Conservation (phyloP, 2,113 vertebrate species). For the Bombycilla garrulus region DNA sequence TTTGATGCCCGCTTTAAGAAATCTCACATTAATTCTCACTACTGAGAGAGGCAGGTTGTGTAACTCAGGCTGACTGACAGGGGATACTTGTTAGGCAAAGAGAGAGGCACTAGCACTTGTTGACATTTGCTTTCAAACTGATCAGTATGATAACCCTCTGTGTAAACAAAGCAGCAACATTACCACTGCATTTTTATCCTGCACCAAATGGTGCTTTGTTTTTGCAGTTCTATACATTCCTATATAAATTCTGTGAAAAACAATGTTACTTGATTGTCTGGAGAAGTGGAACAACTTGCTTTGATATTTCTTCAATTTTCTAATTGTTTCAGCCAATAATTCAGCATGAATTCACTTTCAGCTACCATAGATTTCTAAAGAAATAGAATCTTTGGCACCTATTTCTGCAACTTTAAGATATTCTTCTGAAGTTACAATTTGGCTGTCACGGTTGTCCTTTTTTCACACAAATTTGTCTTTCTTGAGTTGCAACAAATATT, state of each 20-base stretch:
- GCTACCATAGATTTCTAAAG: neutral
- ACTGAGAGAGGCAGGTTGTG: neutral
- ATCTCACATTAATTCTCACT: neutral
- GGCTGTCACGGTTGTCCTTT: neutral
- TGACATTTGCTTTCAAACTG: conserved; percentile 41
- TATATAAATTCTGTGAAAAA: conserved; percentile 13
- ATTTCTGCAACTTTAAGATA: neutral
- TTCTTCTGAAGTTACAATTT: neutral
- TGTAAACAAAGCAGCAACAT: neutral
- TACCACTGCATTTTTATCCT: neutral
- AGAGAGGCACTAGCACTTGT: neutral
- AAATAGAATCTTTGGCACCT: neutral
- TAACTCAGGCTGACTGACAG: neutral
- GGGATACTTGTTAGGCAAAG: neutral
- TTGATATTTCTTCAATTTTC: neutral
- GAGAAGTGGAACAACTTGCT: neutral
- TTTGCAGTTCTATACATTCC: neutral
- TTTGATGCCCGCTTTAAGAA: neutral
- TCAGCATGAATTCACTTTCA: neutral
- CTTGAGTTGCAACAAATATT: neutral
- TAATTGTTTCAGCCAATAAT: neutral
- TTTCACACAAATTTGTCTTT: neutral
- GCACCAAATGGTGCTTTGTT: conserved; percentile 7
- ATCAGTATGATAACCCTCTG: neutral
- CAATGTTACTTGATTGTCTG: neutral